These are phyloP conservation scores for Scopus umbretta DNA, from an alignment of 2,113 vertebrate genomes.

Conservation along the genomic window DNA sequence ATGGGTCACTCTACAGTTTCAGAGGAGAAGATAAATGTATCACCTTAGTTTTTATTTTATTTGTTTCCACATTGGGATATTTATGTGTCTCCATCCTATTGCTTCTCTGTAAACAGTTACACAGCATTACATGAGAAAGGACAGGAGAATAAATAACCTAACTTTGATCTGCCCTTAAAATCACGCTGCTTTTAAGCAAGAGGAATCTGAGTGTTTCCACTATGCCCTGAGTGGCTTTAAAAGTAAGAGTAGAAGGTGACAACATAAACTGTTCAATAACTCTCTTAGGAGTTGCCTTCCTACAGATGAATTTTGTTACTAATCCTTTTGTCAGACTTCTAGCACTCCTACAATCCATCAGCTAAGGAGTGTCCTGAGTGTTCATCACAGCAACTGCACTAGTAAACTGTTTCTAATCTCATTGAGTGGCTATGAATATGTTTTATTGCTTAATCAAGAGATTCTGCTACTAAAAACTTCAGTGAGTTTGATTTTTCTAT, in stretches of 20 bases:
- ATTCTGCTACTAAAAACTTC: neutral
- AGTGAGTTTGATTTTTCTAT: neutral
- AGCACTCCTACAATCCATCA: neutral
- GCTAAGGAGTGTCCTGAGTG: neutral
- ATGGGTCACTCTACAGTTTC: neutral
- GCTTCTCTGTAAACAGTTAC: neutral
- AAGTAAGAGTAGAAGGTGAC: conserved; percentile 4
- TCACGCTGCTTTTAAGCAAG: neutral
- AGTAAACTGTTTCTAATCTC: neutral
- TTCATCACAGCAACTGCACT: neutral
- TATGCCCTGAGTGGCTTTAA: neutral
- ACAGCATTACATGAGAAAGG: neutral
- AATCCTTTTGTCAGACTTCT: neutral
- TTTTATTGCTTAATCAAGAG: neutral
- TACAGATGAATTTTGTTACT: neutral
- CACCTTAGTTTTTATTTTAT: neutral
- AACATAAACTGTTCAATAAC: conserved; percentile 32
- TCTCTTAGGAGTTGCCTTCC: neutral
- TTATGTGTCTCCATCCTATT: neutral
- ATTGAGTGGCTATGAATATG: neutral
- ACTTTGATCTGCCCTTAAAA: conserved; percentile 11
- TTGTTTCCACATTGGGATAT: neutral
- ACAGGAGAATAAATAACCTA: neutral
- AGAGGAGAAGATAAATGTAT: neutral
- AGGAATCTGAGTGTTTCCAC: neutral